Evolutionary conservation across 2,113 vertebrate species (phyloP).

Genomic region (Sigmodon hispidus): DNA sequence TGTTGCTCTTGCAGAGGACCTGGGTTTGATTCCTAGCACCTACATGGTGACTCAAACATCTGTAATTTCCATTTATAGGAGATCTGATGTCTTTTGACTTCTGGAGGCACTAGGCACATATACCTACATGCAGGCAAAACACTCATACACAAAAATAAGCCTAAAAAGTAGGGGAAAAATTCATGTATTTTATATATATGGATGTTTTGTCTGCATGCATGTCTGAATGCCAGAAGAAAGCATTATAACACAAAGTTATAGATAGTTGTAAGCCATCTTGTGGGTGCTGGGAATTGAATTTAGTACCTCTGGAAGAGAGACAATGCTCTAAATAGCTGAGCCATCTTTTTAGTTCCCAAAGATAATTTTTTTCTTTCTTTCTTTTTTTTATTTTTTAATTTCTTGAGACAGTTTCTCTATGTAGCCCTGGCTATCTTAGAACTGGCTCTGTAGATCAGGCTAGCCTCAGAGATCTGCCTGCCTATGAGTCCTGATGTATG

Average conservation of each 20-base stretch:
- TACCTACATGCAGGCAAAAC: not conserved
- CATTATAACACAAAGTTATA: not conserved
- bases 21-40: not conserved
- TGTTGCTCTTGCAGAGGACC: not conserved
- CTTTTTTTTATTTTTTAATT: too few species aligned
- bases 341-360: not conserved
- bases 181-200: not conserved
- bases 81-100: not conserved
- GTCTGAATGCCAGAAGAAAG: not conserved
- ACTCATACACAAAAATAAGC: not conserved
- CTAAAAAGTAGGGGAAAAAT: not conserved
- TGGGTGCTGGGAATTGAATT: not conserved
- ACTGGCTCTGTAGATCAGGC: not conserved
- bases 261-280: not conserved
- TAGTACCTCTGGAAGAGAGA: not conserved
- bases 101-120: not conserved
- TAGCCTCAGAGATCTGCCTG: not conserved
- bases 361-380: not conserved
- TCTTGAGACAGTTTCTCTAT: not conserved
- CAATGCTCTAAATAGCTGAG: not conserved
- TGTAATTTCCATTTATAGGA: not conserved
- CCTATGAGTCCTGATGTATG: not conserved
- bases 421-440: not conserved
- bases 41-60: not conserved
- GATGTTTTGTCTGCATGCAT: not conserved